phyloP scores from a whole-genome alignment of 2,113 vertebrate species.

The Crotalus viridis region DNA sequence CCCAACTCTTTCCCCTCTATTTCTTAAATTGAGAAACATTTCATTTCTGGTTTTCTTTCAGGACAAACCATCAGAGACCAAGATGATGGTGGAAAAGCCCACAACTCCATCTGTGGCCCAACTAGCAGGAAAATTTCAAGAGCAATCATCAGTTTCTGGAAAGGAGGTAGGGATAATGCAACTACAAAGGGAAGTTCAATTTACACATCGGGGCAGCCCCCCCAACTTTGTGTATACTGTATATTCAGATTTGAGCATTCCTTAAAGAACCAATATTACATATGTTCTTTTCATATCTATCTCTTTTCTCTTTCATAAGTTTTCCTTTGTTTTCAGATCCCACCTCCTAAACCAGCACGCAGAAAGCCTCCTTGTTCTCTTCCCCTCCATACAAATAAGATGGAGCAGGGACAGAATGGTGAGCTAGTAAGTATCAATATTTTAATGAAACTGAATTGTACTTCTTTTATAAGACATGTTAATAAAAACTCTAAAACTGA shows the following conservation, averaged over 20 bases:
- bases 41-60: slow-evolving; percentile 45
- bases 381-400: slow-evolving; percentile 66
- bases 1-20: slow-evolving; percentile 2
- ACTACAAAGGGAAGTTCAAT: not conserved
- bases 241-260: not conserved
- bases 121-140: slow-evolving; percentile 74
- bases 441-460: not conserved
- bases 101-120: slow-evolving; percentile 72
- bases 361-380: slow-evolving; percentile 81
- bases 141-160: slow-evolving; percentile 64
- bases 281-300: slow-evolving; percentile 33
- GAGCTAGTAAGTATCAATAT: slow-evolving; percentile 73
- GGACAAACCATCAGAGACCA: slow-evolving; percentile 66
- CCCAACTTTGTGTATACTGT: not conserved
- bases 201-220: not conserved
- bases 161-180: slow-evolving; percentile 72
- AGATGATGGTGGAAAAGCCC: slow-evolving; percentile 59
- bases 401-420: slow-evolving; percentile 69
- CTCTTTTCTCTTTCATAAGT: slow-evolving; percentile 46
- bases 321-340: slow-evolving; percentile 67
- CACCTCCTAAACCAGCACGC: slow-evolving; percentile 69
- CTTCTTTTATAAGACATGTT: not conserved
- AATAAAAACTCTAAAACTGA: slow-evolving; percentile 14
- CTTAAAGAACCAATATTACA: not conserved
- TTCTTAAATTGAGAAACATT: slow-evolving; percentile 30